Base-by-base conservation (phyloP, 2,113 vertebrate genomes). In the Macaca fascicularis region DNA sequence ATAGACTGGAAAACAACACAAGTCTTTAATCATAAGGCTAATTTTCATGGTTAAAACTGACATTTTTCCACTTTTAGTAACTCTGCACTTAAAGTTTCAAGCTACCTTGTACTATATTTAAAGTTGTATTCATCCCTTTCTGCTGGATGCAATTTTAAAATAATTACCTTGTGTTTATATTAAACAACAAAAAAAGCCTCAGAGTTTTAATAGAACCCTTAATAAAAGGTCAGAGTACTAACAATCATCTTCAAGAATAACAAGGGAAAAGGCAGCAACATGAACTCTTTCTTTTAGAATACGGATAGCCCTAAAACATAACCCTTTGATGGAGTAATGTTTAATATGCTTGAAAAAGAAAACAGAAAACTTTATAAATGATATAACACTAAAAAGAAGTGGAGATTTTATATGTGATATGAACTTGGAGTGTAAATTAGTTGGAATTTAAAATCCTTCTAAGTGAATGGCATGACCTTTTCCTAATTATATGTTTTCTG, bases 161-260 rank as follows among this genome's bases (percentile, higher is more conserved):
- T 90, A 91, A 83, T 92, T 76, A 83, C 9, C 10, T 85, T 14
- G 82, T 95, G 50, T 78, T 95, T 93, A 35, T 96, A 48, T 83
- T 83, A 94, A 91, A 74, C 2, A 55, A 87, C 10, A 79, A 91
- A 89, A 67, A 80, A 5, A 8, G 81, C 8, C n/a, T 90, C 57
- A 59, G 43, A 38, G 6, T 92, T 96, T 97, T 79, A 92, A 23
- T 93, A 45, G 79, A 85, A 75, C 17, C 86, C 38, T 91, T 48
- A 79, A 25, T 80, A 85, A 94, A 79, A 75, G 35, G 70, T 89
- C 10, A 38, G 8, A 95, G 52, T 97, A 52, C 55, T 80, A 81
- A 89, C 25, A 92, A 25, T 12, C 55, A 95, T 92, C 50, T 90
- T 88, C 3, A 79, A 52, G 25, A 84, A 45, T 84, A 92, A 72